Conservation (phyloP, 2,113 vertebrate genomes). For the Sinocyclocheilus anophthalmus region DNA sequence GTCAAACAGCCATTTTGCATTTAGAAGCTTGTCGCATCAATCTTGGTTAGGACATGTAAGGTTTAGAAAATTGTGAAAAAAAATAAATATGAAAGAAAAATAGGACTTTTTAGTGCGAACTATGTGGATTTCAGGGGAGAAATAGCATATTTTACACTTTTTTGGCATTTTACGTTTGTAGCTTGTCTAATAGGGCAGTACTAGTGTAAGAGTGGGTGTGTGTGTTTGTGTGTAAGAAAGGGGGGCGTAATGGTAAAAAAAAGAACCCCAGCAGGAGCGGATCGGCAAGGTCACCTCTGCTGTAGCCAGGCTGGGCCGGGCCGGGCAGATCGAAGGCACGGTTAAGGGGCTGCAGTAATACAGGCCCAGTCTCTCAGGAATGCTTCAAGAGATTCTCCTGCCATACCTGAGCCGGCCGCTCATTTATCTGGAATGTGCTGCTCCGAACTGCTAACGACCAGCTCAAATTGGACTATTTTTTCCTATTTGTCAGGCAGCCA, state of each 20-base stretch:
- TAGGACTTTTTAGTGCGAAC: background rate
- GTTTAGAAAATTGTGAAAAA: background rate
- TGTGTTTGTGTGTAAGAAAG: slow-evolving; percentile 16
- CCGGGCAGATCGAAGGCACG: slow-evolving; percentile 75
- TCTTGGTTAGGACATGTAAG: background rate
- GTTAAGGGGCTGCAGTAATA: slow-evolving; percentile 70
- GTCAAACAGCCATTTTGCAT: background rate
- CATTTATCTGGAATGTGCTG: slow-evolving; percentile 81
- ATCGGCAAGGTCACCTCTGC: slow-evolving; percentile 83
- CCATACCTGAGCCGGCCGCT: slow-evolving; percentile 84
- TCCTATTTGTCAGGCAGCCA: slow-evolving; percentile 89
- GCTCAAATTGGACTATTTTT: slow-evolving; percentile 93
- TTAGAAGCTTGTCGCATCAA: background rate
- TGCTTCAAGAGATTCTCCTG: slow-evolving; percentile 79
- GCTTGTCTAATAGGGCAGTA: slow-evolving; percentile 51
- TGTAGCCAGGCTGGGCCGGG: slow-evolving; percentile 57
- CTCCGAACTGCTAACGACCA: slow-evolving; percentile 85
- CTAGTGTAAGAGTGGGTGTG: background rate
- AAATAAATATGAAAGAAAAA: background rate
- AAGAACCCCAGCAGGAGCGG: slow-evolving; percentile 69
- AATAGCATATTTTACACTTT: background rate
- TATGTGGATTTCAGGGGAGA: background rate
- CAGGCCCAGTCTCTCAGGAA: slow-evolving; percentile 77
- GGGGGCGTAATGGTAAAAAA: slow-evolving; percentile 74
- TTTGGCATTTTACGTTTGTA: background rate